phyloP scores from a whole-genome alignment of 2,113 vertebrate species.

The Heloderma charlesbogerti region DNA sequence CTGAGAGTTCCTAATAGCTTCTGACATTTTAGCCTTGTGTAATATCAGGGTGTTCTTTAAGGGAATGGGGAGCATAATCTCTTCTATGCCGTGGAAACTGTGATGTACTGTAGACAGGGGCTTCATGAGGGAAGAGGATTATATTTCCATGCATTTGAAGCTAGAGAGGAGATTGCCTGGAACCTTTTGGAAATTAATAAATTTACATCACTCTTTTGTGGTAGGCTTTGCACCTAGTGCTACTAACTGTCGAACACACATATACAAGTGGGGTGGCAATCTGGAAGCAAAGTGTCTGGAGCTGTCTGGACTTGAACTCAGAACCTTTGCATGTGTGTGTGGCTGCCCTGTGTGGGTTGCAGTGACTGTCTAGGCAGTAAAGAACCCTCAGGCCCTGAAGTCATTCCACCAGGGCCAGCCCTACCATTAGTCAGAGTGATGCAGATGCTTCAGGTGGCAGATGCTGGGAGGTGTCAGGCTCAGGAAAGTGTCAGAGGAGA shows the following conservation, averaged over 20 bases:
- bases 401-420: neutral
- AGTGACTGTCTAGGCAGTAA: neutral
- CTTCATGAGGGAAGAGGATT: slow-evolving; percentile 10
- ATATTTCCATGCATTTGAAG: slow-evolving; percentile 42
- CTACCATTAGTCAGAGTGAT: no score
- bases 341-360: neutral
- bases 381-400: no score
- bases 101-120: slow-evolving; percentile 8
- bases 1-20: slow-evolving; percentile 84
- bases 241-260: slow-evolving; percentile 4
- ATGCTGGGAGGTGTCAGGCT: no score
- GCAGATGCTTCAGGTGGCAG: no score
- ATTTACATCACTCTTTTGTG: slow-evolving; percentile 33
- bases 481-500: no score
- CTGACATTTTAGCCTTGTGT: slow-evolving; percentile 82
- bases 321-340: neutral
- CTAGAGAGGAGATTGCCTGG: neutral
- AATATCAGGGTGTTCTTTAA: slow-evolving; percentile 80
- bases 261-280: neutral
- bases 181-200: slow-evolving; percentile 34
- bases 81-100: slow-evolving; percentile 62
- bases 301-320: no score
- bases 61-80: slow-evolving; percentile 64
- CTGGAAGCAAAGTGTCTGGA: neutral
- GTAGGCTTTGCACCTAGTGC: slow-evolving; percentile 18